Base-by-base conservation (phyloP, 1,140 invertebrate species). In the Drosophila lacertosa region DNA sequence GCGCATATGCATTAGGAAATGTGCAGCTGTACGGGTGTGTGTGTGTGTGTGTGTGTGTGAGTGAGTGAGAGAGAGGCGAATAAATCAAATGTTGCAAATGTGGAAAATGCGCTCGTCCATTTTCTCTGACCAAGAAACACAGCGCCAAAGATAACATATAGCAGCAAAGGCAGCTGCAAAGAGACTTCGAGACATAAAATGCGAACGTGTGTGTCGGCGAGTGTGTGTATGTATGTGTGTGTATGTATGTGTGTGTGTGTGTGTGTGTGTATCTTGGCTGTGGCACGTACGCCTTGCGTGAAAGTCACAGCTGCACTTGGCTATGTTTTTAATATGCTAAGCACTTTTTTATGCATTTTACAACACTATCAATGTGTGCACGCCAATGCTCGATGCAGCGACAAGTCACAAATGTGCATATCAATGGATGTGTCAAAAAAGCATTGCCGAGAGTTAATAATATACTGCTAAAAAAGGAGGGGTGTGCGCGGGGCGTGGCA, bases 291-390 rank as follows among this genome's bases (percentile, higher is more conserved):
- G 50, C 24, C 32, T 39, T 75, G 59, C 58, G 45, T 63, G 16
- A 72, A 60, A 73, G 75, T 62, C 74, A 60, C 37, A 55, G 63
- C 58, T 72, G 68, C 68, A 72, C 45, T 69, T 55, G 53, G 76
- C 69, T 47, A 77, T 78, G 75, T 78, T 78, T 78, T 78, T 78
- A 78, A 78, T 78, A 78, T 78, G 76, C 76, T 78, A 78, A 78
- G 76, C 76, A 78, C 76, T 78, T 58, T 77, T 78, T 73, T 72
- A 77, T 78, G 62, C 75, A 63, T 73, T 78, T 78, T 73, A 73
- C 75, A 78, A 78, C 75, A 77, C 73, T 77, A 77, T 77, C 73
- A 57, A 76, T 76, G 54, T 44, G 73, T 20, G 26, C 53, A 44
- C 48, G 29, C 37, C 44, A 20, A 3, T 53, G 16, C 60, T 65